Conservation (phyloP, 2,888 invertebrate genomes). For the Diarsia brunnea region DNA sequence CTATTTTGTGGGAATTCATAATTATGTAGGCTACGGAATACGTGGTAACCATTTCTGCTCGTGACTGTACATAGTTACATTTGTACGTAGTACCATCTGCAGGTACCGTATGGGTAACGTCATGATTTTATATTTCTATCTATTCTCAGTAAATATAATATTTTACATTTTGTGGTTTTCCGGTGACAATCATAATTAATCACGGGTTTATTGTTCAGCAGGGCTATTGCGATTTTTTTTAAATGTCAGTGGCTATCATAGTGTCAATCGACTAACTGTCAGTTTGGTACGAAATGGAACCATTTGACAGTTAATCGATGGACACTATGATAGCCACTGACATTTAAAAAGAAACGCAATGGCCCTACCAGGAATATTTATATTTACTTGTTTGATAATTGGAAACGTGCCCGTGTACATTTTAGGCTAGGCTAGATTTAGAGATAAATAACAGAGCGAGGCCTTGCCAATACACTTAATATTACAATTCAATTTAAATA, state of each 20-base stretch:
- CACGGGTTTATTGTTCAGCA: slow-evolving; percentile 1
- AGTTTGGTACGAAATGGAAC: too few relatives aligned
- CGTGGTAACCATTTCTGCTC: not conserved
- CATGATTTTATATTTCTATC: not conserved
- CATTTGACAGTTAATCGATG: too few relatives aligned
- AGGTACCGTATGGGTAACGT: not conserved
- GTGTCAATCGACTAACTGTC: too few relatives aligned
- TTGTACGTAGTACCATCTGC: not conserved
- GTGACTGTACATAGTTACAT: not conserved
- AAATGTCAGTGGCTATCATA: too few relatives aligned
- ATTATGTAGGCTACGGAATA: too few relatives aligned
- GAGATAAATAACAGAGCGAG: not conserved
- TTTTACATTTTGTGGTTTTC: slow-evolving; percentile 10
- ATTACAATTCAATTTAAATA: too few relatives aligned
- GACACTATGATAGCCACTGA: too few relatives aligned
- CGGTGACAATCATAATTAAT: not conserved
- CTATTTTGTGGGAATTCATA: too few relatives aligned
- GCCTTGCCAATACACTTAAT: not conserved
- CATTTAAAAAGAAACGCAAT: too few relatives aligned
- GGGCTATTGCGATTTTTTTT: too few relatives aligned
- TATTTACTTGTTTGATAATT: not conserved
- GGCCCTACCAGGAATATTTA: not conserved
- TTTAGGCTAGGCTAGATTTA: not conserved
- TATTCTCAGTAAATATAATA: slow-evolving; percentile 1
- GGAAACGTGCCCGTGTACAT: not conserved